Percentiles rank a stretch among this genome's conserved stretches.
These are phyloP conservation scores for Reinhardtius hippoglossoides DNA, from an alignment of 2,113 vertebrate genomes.

Conservation along the genomic window DNA sequence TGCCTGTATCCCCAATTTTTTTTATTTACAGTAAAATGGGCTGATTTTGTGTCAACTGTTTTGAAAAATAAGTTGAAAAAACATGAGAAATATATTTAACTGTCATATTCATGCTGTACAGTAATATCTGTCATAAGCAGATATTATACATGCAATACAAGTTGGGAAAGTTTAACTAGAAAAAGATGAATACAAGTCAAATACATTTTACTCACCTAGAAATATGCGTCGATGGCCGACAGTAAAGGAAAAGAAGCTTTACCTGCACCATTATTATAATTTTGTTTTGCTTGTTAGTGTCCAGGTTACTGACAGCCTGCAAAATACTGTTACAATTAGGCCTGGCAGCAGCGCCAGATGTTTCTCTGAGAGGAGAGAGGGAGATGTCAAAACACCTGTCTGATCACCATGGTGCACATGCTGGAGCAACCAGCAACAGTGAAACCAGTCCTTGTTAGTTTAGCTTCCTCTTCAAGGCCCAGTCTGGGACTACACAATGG, in stretches of 20 bases:
- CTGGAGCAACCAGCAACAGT: conserved; percentile 67
- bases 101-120: not conserved
- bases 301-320: conserved; percentile 78
- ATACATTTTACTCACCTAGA: conserved; percentile 29
- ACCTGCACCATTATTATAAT: conserved; percentile 70
- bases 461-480: conserved; percentile 61
- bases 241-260: conserved; percentile 11
- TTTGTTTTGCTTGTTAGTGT: conserved; percentile 75
- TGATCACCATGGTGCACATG: conserved; percentile 75
- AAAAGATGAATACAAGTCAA: conserved; percentile 35
- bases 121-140: conserved; percentile 7
- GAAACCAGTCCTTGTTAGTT: conserved; percentile 74
- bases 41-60: no score
- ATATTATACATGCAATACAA: conserved; percentile 10
- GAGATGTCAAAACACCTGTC: conserved; percentile 83
- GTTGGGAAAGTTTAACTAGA: conserved; percentile 18
- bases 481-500: conserved; percentile 48
- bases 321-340: conserved; percentile 78
- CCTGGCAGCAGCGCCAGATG: conserved; percentile 79
- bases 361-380: conserved; percentile 75
- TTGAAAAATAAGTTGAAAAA: not conserved
- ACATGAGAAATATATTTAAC: not conserved
- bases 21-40: no score
- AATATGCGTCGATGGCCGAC: conserved; percentile 13
- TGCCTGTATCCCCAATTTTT: no score